These are phyloP conservation scores for Dolichomitus sp. DNA, from an alignment of 2,888 invertebrate species.

Conservation along the genomic window DNA sequence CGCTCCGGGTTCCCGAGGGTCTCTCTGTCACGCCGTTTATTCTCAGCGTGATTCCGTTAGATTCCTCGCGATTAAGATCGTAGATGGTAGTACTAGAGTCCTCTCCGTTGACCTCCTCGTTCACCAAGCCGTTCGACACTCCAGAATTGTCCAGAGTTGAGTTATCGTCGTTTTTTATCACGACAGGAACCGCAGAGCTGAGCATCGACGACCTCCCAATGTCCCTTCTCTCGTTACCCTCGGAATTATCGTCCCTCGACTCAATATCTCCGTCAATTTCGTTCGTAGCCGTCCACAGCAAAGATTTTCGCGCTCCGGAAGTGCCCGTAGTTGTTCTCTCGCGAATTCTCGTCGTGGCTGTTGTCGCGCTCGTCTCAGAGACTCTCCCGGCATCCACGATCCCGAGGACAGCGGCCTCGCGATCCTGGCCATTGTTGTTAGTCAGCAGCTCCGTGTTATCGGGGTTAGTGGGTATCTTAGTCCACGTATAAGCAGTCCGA, in stretches of 20 bases:
- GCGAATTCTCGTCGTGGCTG: slow-evolving; percentile 15
- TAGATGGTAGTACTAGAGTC: neutral
- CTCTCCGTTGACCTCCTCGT: neutral
- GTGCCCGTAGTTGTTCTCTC: slow-evolving; percentile 1
- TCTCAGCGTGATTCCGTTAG: slow-evolving; percentile 74
- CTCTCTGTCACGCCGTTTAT: slow-evolving; percentile 82
- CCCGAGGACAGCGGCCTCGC: slow-evolving; percentile 69
- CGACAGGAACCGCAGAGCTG: neutral
- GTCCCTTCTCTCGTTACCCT: neutral
- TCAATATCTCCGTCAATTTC: slow-evolving; percentile 37
- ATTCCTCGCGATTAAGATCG: slow-evolving; percentile 32
- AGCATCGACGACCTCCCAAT: neutral
- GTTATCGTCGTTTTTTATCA: slow-evolving; percentile 3
- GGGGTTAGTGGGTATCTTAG: slow-evolving; percentile 80
- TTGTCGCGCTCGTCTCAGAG: neutral
- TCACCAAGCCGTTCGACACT: slow-evolving; percentile 2
- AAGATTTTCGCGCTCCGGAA: slow-evolving; percentile 36
- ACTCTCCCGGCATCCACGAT: slow-evolving; percentile 37
- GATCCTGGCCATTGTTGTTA: slow-evolving; percentile 79
- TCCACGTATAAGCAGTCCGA: slow-evolving; percentile 73
- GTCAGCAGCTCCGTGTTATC: slow-evolving; percentile 80
- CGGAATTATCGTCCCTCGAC: slow-evolving; percentile 55
- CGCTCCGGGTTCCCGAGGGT: slow-evolving; percentile 78
- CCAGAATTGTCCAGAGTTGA: neutral
- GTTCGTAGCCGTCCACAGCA: slow-evolving; percentile 49